Percentiles rank a stretch among this genome's conserved stretches.
Evolutionary conservation across 2,797 vertebrate genomes (phyloP).

Genomic region (Orientallactaga sibirica): DNA sequence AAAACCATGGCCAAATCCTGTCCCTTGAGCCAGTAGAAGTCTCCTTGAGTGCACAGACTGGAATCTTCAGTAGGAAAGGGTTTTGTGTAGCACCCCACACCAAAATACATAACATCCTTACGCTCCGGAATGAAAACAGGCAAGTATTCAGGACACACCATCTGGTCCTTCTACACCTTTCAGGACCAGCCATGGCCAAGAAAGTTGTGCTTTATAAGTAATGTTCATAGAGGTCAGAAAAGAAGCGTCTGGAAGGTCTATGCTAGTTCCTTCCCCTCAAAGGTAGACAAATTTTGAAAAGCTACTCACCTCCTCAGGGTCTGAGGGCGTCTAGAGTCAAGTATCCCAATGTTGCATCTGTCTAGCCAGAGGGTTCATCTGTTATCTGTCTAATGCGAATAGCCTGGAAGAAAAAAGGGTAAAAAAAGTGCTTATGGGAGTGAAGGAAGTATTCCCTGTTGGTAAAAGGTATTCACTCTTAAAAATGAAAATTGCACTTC

Average conservation of each 20-base stretch:
- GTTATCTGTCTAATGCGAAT: not conserved
- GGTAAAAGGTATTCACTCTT: not conserved
- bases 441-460: not conserved
- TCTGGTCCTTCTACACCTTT: not conserved
- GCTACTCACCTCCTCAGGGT: not conserved
- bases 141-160: not conserved
- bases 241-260: not conserved
- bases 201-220: not conserved
- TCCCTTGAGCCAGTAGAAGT: not conserved
- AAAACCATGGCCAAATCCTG: not conserved
- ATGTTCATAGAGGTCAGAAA: slow-evolving; percentile 21
- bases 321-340: not conserved
- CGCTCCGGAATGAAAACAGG: not conserved
- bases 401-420: not conserved
- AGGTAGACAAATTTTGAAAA: not conserved
- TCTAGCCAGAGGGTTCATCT: not conserved
- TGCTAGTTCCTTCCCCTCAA: not conserved
- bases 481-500: not conserved
- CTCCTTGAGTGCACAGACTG: not conserved
- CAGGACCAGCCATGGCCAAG: not conserved
- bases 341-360: not conserved
- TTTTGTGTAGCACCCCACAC: not conserved
- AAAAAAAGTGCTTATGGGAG: not conserved
- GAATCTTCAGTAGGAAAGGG: not conserved
- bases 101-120: not conserved